Conservation (phyloP, 1,140 invertebrate genomes). For the Drosophila nikananu region DNA sequence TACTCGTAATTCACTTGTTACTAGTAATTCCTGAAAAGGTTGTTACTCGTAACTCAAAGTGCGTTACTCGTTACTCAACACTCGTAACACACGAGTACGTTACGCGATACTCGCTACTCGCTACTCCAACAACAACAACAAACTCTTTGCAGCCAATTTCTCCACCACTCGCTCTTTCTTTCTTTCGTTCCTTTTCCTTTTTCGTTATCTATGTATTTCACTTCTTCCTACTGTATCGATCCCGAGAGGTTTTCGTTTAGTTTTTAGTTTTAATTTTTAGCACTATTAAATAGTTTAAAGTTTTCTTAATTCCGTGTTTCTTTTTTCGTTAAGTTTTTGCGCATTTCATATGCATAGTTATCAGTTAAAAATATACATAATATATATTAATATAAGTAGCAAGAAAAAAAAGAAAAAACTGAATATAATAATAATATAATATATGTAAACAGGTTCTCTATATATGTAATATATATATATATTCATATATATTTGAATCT, state of each 20-base stretch:
- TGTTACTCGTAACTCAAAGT: background rate
- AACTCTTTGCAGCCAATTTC: conserved; percentile 55
- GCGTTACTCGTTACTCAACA: conserved; percentile 1
- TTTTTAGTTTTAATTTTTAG: conserved; percentile 26
- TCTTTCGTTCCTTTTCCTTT: background rate
- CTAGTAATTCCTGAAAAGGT: background rate
- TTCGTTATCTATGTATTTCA: conserved; percentile 17
- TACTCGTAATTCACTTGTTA: conserved; percentile 1
- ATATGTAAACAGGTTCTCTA: conserved; percentile 33
- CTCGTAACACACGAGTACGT: background rate
- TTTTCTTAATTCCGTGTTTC: conserved; percentile 28
- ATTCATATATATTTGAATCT: conserved; percentile 31
- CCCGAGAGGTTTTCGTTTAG: conserved; percentile 29
- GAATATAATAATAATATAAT: conserved; percentile 13
- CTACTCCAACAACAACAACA: conserved; percentile 20
- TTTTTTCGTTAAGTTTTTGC: conserved; percentile 35
- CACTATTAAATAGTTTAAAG: conserved; percentile 57
- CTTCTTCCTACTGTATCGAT: conserved; percentile 15
- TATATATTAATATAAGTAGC: conserved; percentile 20
- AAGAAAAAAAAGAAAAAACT: conserved; percentile 29
- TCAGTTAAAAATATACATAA: conserved; percentile 41
- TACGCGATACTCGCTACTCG: background rate
- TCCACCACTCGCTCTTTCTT: conserved; percentile 14
- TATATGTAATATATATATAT: conserved; percentile 32
- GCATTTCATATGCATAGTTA: conserved; percentile 71